Evolutionary conservation across 2,888 invertebrate genomes (phyloP), one percentile per base, ranked within the genome.

Genomic region (Erebia epiphron): DNA sequence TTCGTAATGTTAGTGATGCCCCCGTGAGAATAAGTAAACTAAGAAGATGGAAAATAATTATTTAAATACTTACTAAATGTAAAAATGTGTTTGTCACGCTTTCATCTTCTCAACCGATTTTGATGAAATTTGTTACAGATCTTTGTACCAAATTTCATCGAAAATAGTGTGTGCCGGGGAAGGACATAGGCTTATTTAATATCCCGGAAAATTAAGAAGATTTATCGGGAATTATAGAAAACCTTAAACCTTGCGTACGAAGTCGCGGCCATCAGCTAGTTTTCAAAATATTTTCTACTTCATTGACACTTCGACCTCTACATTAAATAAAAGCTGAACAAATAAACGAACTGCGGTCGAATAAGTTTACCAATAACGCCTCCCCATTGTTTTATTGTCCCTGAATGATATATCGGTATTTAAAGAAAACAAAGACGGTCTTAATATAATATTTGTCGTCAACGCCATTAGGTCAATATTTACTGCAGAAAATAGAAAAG

Each of bases 171-270:
- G 26, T 26, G 4, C 2, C 3, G 26, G 11, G 10, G 1, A 9
- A 46, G 43, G 43, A 46, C 43, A 46, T 26, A 46, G 43, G 9
- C 10, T 46, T 46, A 10, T 46, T 11, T 10, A 10, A 8, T 2
- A 11, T n/a, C 0, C 9, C 11, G 2, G 43, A 46, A 10, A 10
- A 11, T 46, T 10, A 11, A 46, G 1, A 1, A 9, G 43, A 1
- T 46, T 46, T 46, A 46, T n/a, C n/a, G n/a, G n/a, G 43, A 43
- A 13, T 11, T 11, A 50, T 8, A 14, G 8, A 14, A 50, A 8
- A n/a, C 7, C 14, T 50, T n/a, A 50, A 50, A 50, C 8, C 35
- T 7, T 7, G 2, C 11, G 11, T 43, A 85, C 83, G 75, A 49
- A 14, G 46, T 46, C 46, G 46, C 13, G 13, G n/a, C 8, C 14